Evolutionary conservation across 2,888 invertebrate genomes (phyloP).

Genomic region (Xanthia togata): DNA sequence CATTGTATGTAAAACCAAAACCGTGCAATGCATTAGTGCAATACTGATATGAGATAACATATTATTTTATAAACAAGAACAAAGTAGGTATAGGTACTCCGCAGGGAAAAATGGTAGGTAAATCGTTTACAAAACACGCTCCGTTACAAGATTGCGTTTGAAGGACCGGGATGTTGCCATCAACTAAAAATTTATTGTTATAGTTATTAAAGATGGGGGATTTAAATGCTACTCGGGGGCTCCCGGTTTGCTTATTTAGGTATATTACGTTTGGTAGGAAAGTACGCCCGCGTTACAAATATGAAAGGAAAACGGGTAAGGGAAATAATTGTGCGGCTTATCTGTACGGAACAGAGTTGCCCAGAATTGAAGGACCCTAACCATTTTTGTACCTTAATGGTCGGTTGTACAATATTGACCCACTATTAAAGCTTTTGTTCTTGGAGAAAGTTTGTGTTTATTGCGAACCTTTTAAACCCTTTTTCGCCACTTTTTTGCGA

Average conservation of each 20-base stretch:
- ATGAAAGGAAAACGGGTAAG: slow-evolving; percentile 52
- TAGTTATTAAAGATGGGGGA: slow-evolving; percentile 59
- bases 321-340: slow-evolving; percentile 49
- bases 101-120: slow-evolving; percentile 51
- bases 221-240: slow-evolving; percentile 56
- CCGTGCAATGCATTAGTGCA: slow-evolving; percentile 22
- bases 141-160: slow-evolving; percentile 50
- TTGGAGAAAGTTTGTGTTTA: slow-evolving; percentile 82
- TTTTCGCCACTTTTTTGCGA: slow-evolving; percentile 79
- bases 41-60: slow-evolving; percentile 32
- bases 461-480: slow-evolving; percentile 82
- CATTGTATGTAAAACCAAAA: slow-evolving; percentile 30
- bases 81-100: slow-evolving; percentile 20
- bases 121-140: slow-evolving; percentile 57
- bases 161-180: slow-evolving; percentile 54
- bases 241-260: slow-evolving; percentile 48
- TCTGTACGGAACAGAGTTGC: slow-evolving; percentile 59
- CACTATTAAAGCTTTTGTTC: slow-evolving; percentile 78
- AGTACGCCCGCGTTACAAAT: slow-evolving; percentile 43
- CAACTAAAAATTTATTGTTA: slow-evolving; percentile 62
- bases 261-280: slow-evolving; percentile 45
- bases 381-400: slow-evolving; percentile 78
- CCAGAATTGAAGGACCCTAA: slow-evolving; percentile 43
- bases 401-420: slow-evolving; percentile 73
- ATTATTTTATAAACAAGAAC: slow-evolving; percentile 25